Conservation (phyloP, 2,888 invertebrate species). For the Lycocerus yunnanus region DNA sequence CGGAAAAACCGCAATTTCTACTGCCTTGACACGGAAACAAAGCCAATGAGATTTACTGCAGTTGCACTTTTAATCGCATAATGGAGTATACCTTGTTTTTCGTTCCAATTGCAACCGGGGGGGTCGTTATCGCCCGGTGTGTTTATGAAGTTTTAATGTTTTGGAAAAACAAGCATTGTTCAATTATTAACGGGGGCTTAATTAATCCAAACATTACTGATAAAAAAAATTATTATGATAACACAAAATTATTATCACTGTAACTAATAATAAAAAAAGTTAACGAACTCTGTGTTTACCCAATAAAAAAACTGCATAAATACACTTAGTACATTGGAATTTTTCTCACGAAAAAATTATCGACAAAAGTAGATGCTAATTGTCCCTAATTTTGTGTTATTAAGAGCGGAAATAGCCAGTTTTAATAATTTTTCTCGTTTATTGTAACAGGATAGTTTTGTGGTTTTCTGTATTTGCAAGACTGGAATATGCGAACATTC, state of each 20-base stretch:
- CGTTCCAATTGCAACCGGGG: not conserved
- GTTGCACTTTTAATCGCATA: not conserved
- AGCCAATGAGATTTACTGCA: not conserved
- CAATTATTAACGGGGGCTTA: not conserved
- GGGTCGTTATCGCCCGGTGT: not conserved
- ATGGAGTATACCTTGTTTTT: not conserved
- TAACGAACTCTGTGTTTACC: not conserved
- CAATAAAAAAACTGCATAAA: not conserved
- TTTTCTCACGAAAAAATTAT: not conserved
- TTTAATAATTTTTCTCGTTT: not conserved
- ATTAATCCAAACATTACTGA: not conserved
- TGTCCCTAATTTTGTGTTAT: not conserved
- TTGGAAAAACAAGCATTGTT: not conserved
- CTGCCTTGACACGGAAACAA: not conserved
- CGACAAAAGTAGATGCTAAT: not conserved
- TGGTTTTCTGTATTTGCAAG: not conserved
- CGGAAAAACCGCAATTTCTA: not conserved
- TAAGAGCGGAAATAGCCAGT: not conserved
- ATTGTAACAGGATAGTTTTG: not conserved
- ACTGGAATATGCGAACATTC: not conserved
- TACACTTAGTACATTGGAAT: too few species aligned
- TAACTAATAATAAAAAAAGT: not conserved
- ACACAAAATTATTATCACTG: not conserved
- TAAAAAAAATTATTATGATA: not conserved
- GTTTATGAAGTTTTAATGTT: not conserved